Conservation (phyloP, 2,113 vertebrate genomes). For the Lathamus discolor region DNA sequence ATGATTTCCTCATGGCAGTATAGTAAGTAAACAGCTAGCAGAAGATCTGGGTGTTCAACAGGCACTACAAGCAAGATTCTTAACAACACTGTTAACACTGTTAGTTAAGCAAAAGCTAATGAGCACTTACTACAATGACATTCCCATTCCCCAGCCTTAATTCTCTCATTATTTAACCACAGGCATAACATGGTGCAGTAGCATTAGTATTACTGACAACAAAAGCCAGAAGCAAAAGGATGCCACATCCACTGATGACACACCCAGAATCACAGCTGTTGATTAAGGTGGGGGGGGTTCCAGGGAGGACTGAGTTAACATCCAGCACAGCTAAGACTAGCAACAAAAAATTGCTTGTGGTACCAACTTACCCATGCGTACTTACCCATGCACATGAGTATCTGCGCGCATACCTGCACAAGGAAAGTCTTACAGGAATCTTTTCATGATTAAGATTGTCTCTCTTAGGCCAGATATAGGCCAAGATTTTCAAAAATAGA, state of each 20-base stretch:
- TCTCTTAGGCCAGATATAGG: slow-evolving; percentile 28
- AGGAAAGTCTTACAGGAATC: neutral
- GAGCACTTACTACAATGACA: neutral
- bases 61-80: neutral
- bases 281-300: no score
- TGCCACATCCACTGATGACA: neutral
- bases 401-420: neutral
- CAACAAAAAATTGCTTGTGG: neutral
- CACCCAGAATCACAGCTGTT: neutral
- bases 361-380: neutral
- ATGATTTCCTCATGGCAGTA: neutral
- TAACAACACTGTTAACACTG: neutral
- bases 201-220: neutral
- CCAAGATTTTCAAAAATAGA: slow-evolving; percentile 64
- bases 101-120: slow-evolving; percentile 42
- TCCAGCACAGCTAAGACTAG: neutral
- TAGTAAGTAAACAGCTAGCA: slow-evolving; percentile 22
- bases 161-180: slow-evolving; percentile 22
- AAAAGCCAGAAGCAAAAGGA: neutral
- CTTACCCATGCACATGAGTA: neutral
- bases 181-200: neutral
- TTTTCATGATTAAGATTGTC: slow-evolving; percentile 7
- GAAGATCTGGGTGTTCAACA: neutral
- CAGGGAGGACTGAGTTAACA: neutral
- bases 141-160: slow-evolving; percentile 1